Base-by-base conservation (phyloP, 2,888 invertebrate species). In the Anoncus sp. region DNA sequence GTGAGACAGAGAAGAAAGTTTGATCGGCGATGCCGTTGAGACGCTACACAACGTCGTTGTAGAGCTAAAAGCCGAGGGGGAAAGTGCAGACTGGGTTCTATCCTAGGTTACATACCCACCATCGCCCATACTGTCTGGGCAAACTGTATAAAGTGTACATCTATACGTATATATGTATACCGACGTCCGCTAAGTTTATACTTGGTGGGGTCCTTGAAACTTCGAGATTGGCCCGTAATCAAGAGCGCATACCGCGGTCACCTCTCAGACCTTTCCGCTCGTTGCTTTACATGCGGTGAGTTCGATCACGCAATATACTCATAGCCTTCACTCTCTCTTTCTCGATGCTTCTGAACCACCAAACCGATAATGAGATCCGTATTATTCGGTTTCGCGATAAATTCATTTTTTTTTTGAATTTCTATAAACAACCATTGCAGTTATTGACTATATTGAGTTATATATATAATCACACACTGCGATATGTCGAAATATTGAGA, bases 211-310 rank as follows among this genome's bases (percentile, higher is more conserved):
- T 79, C 40, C 66, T 70, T 60, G 71, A 78, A 81, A 77, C 72
- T 77, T 75, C 22, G 76, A 55, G 63, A 79, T 75, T 77, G 72
- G 79, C 60, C 74, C 51, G 70, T 71, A 79, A 79, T 79, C 75
- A 79, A 81, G 67, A 75, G 63, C 60, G 78, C 72, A 73, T 63
- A 75, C 53, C 63, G 66, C 60, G 59, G 73, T 75, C 74, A 67
- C 67, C 62, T 63, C 27, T 47, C 55, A 62, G 45, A 55, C 76
- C 40, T 45, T 24, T 18, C 62, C 45, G 59, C 51, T 24, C 20
- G 38, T 75, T 49, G 74, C 53, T 35, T 31, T 49, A 40, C 59
- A 43, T 55, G 38, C 22, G 38, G 51, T 22, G 47, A 45, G 62
- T 75, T 20, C 70, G 72, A 75, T 79, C 79, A 72, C 55, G 79